A percentile compares a stretch with the other conserved stretches of the same genome.
Evolutionary conservation across 2,888 invertebrate genomes (phyloP).

Genomic region (Tetranychus truncatus): DNA sequence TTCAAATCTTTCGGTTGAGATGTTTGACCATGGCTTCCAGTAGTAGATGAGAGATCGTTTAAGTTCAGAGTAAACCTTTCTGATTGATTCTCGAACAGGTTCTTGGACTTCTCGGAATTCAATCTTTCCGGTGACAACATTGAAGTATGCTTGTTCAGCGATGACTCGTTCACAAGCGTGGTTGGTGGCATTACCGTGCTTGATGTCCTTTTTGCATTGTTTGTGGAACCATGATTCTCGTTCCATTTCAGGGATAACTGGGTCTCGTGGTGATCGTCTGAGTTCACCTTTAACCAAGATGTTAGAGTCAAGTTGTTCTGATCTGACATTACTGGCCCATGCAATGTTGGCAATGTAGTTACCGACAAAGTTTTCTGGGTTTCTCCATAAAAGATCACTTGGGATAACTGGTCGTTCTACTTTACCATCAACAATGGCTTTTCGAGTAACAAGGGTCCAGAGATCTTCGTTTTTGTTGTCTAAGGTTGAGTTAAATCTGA

Average conservation of each 20-base stretch:
- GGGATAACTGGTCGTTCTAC: constrained; percentile 13
- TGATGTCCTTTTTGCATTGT: constrained; percentile 20
- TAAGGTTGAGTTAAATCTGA: constrained; percentile 15
- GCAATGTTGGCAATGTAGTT: background rate
- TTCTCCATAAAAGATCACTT: background rate
- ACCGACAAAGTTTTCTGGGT: constrained; percentile 7
- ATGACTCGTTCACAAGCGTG: constrained; percentile 23
- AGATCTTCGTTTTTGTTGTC: constrained; percentile 5
- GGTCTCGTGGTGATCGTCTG: background rate
- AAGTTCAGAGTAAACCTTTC: background rate
- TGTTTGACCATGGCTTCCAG: background rate
- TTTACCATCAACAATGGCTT: constrained; percentile 14
- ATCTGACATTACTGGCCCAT: background rate
- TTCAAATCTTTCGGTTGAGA: background rate
- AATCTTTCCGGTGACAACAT: constrained; percentile 18
- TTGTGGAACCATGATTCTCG: constrained; percentile 20
- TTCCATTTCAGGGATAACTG: background rate
- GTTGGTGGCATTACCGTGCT: constrained; percentile 17
- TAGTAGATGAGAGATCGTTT: background rate
- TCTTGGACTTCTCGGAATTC: constrained; percentile 13
- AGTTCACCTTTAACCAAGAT: background rate
- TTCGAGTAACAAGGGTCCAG: constrained; percentile 13
- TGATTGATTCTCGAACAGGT: constrained; percentile 1
- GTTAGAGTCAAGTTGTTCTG: background rate
- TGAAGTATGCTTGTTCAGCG: constrained; percentile 22